These are phyloP conservation scores for Copsychus sechellarum DNA, from an alignment of 2,113 vertebrate genomes.

Conservation along the genomic window DNA sequence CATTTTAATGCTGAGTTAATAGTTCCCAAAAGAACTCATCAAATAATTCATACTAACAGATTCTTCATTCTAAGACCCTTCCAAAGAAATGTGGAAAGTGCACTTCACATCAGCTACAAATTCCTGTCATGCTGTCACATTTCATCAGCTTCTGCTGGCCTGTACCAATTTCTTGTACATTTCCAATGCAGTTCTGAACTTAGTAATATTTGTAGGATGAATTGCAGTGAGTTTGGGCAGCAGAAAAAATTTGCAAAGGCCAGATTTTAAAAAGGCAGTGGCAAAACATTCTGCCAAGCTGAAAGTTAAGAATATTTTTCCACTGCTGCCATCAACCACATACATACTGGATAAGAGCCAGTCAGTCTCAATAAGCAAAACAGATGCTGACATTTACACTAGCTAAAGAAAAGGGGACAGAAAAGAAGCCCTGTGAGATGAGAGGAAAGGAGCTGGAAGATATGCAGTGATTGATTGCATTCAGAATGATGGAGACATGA, in stretches of 20 bases:
- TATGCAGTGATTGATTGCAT: background rate
- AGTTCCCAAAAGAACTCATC: background rate
- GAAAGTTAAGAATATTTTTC: conserved; percentile 38
- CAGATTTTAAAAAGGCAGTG: background rate
- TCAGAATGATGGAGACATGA: background rate
- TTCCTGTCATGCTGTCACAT: background rate
- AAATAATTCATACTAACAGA: background rate
- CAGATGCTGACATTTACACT: conserved; percentile 31
- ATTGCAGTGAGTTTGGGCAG: background rate
- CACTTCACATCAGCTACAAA: background rate
- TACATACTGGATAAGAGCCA: conserved; percentile 26
- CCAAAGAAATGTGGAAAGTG: background rate
- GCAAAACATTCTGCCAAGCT: conserved; percentile 21
- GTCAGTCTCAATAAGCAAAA: conserved; percentile 31
- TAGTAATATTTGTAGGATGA: background rate
- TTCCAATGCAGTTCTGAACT: background rate
- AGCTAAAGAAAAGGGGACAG: background rate
- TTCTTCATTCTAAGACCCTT: background rate
- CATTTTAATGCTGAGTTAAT: background rate
- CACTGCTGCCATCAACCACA: conserved; percentile 23
- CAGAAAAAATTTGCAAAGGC: background rate
- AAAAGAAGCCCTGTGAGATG: background rate
- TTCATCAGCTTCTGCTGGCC: background rate
- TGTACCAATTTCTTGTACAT: background rate
- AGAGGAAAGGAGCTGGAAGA: background rate